Percentiles rank a stretch among this genome's conserved stretches.
Evolutionary conservation across 1,140 invertebrate genomes (phyloP).

Genomic region (Pseudachorutes palmiensis): DNA sequence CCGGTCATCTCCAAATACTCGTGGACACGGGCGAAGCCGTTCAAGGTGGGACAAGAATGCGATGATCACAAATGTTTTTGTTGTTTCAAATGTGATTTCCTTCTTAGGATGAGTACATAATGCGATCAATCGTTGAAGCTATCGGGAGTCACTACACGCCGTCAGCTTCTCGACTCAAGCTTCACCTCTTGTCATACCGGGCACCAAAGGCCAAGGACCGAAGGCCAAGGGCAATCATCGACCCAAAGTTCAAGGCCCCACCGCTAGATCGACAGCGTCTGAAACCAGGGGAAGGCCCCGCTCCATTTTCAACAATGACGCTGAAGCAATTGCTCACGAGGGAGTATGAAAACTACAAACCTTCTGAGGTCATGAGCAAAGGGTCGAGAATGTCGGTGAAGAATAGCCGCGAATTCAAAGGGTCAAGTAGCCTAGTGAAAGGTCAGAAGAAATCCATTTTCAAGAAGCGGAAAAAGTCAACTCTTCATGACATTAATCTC

Average conservation of each 20-base stretch:
- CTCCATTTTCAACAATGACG: constrained; percentile 39
- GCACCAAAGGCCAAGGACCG: background rate
- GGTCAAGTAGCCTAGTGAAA: background rate
- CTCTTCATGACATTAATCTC: no score
- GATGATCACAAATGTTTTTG: background rate
- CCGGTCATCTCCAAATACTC: constrained; percentile 48
- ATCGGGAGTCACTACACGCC: constrained; percentile 55
- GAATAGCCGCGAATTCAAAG: background rate
- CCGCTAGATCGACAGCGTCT: constrained; percentile 44
- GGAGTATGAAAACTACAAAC: background rate
- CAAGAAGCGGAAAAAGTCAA: background rate
- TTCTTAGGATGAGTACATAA: constrained; percentile 46
- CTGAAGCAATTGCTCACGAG: constrained; percentile 20
- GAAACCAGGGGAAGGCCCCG: constrained; percentile 37
- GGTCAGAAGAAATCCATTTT: background rate
- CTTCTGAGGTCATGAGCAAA: no score
- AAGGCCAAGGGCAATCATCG: background rate
- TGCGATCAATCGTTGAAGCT: constrained; percentile 55
- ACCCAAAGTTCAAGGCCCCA: constrained; percentile 43
- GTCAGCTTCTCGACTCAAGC: constrained; percentile 46
- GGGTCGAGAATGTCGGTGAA: background rate
- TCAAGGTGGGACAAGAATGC: constrained; percentile 40
- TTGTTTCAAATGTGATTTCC: constrained; percentile 3
- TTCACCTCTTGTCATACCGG: constrained; percentile 44
- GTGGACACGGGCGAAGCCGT: constrained; percentile 52